phyloP scores from a whole-genome alignment of 2,888 invertebrate genomes.

The Stenotaenia linearis region DNA sequence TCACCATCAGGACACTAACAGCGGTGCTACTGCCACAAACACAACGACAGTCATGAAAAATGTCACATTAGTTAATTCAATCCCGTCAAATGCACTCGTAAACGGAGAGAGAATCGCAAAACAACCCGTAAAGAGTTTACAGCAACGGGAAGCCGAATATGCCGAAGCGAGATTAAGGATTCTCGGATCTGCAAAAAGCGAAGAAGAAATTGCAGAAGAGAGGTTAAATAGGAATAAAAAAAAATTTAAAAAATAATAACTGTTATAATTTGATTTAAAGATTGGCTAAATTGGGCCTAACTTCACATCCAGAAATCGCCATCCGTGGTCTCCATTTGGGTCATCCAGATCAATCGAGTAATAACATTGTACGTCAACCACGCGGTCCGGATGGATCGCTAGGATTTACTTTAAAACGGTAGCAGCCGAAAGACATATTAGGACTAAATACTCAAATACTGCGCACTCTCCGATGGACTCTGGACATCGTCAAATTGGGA shows the following conservation, averaged over 20 bases:
- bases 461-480: constrained; percentile 2
- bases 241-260: neutral
- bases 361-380: constrained; percentile 73
- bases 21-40: neutral
- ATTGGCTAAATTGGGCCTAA: constrained; percentile 28
- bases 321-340: constrained; percentile 27
- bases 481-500: neutral
- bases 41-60: constrained; percentile 50
- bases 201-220: constrained; percentile 37
- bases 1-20: neutral
- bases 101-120: constrained; percentile 38
- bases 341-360: neutral
- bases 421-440: neutral
- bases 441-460: neutral
- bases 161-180: constrained; percentile 86
- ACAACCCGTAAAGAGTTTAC: constrained; percentile 49
- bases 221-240: constrained; percentile 26
- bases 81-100: neutral
- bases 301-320: constrained; percentile 14
- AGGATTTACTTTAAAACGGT: constrained; percentile 55
- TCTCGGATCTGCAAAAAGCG: constrained; percentile 66
- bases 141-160: constrained; percentile 83
- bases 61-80: neutral
- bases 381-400: constrained; percentile 78
- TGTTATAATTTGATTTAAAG: neutral